Base-by-base conservation (phyloP, 2,888 invertebrate genomes). In the Podabrus alpinus region DNA sequence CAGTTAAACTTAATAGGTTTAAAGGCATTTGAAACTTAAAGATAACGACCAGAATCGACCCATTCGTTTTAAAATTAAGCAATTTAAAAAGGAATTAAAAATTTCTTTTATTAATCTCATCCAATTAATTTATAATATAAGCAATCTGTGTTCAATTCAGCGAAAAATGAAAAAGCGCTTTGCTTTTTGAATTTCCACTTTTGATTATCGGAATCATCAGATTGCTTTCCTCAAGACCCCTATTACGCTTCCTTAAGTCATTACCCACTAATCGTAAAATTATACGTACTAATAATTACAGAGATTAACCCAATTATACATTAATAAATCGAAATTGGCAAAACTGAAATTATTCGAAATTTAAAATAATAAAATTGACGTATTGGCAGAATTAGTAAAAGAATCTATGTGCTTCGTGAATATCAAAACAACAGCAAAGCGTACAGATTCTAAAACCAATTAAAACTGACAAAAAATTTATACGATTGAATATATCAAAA, bases 401-500 rank as follows among this genome's bases (percentile, higher is more conserved):
- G 88, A 88, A 88, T 88, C 88, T 83, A 86, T 87, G 88, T 86
- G 88, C 87, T 88, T 87, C 87, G 88, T 88, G 88, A 88, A 85
- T 86, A 87, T 82, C 77, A 82, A 84, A 80, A 78, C 83, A 86
- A 88, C 88, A 87, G 87, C 88, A 88, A 88, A 88, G 88, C 88
- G 88, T 88, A 88, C 88, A 87, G 88, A 88, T 88, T 88, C 88
- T 88, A 88, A 88, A 88, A 87, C 88, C 84, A 87, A 87, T 87
- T 45, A 21, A 24, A 15, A 24, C 66, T 21, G 17, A 66, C 45
- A 45, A 13, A 45, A n/a, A 45, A 45, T 45, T 45, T 45, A 45
- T 45, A 45, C 45, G 13, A n/a, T n/a, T n/a, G 45, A 5, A 45
- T 45, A 5, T 45, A 45, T 45, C 45, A 45, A 45, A 45, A 45